phyloP scores from a whole-genome alignment of 2,888 invertebrate species.

The Pristionchus japonicus region DNA sequence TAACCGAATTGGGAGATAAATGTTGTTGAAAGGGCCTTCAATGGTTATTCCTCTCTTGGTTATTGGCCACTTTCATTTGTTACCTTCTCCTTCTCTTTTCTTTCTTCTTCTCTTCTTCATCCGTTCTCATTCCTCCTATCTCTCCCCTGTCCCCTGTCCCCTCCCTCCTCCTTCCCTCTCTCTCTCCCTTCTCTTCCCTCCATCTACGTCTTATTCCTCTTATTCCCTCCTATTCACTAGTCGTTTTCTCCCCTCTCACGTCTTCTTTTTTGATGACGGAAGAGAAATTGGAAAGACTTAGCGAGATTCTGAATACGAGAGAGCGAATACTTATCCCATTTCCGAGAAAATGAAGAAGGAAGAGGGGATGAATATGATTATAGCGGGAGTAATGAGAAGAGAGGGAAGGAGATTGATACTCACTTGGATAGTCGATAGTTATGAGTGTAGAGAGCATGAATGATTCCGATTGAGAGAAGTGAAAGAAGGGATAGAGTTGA shows the following conservation, averaged over 20 bases:
- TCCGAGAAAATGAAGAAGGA: not conserved
- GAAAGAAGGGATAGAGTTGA: slow-evolving; percentile 61
- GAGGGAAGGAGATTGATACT: not conserved
- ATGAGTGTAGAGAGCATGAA: slow-evolving; percentile 59
- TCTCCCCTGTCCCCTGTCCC: not conserved
- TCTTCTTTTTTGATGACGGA: slow-evolving; percentile 36
- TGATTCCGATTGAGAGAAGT: slow-evolving; percentile 60
- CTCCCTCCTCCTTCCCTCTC: not conserved
- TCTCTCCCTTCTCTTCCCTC: not conserved
- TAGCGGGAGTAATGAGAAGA: not conserved
- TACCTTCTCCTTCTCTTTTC: not conserved
- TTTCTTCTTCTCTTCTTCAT: not conserved
- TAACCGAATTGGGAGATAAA: slow-evolving; percentile 7
- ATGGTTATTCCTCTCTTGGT: not conserved
- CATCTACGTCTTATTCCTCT: slow-evolving; percentile 9
- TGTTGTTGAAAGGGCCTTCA: not conserved
- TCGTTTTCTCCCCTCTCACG: not conserved
- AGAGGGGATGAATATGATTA: not conserved
- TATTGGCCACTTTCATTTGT: not conserved
- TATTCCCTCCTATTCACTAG: slow-evolving; percentile 24
- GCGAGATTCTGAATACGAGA: not conserved
- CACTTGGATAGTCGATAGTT: slow-evolving; percentile 62
- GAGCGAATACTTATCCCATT: not conserved
- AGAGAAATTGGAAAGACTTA: not conserved
- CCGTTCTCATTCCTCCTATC: slow-evolving; percentile 21